phyloP scores from a whole-genome alignment of 2,797 vertebrate species.

The Lutra lutra region DNA sequence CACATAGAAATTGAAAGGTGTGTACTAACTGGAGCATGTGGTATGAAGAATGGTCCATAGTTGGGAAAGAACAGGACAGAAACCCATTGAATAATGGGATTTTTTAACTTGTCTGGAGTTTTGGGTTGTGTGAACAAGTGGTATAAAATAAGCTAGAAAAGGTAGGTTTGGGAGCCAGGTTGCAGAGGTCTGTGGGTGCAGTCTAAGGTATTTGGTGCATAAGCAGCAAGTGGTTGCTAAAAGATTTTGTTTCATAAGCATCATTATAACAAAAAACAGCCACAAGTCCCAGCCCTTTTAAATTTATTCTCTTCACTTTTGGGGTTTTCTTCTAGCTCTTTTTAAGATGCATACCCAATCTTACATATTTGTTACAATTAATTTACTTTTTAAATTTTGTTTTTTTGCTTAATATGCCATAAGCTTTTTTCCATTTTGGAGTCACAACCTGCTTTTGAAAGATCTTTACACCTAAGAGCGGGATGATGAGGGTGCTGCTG shows the following conservation, averaged over 20 bases:
- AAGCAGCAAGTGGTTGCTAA: not conserved
- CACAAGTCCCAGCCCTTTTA: not conserved
- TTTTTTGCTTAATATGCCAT: not conserved
- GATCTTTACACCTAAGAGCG: not conserved
- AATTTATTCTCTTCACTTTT: not conserved
- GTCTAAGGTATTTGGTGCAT: not conserved
- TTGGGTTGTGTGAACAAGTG: not conserved
- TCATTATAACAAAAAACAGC: conserved; percentile 9
- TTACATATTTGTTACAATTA: conserved; percentile 26
- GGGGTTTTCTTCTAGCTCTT: conserved; percentile 16
- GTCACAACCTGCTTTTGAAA: conserved; percentile 30
- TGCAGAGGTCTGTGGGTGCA: not conserved
- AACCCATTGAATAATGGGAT: not conserved
- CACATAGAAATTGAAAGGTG: not conserved
- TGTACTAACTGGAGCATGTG: not conserved
- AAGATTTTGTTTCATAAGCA: conserved; percentile 7
- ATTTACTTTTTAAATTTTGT: conserved; percentile 43
- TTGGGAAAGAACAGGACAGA: not conserved
- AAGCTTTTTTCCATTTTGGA: conserved; percentile 32
- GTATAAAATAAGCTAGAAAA: conserved; percentile 25
- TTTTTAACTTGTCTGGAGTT: conserved; percentile 26
- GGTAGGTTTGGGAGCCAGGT: not conserved
- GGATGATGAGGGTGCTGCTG: not conserved
- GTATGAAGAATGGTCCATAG: not conserved
- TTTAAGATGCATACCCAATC: not conserved